phyloP scores from a whole-genome alignment of 2,888 invertebrate species.

The Lypha dubia region DNA sequence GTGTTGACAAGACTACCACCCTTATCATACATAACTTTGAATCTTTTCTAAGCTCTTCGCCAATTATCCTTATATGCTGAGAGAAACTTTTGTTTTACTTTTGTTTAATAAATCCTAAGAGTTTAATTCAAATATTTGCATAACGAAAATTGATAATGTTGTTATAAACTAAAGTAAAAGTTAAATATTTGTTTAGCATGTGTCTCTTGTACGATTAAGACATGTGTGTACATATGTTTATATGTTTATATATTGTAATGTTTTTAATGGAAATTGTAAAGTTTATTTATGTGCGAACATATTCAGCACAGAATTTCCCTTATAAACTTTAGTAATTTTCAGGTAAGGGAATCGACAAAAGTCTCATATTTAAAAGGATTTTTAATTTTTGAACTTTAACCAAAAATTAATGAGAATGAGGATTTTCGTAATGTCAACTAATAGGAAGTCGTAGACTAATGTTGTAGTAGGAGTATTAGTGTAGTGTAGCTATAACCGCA shows the following conservation, averaged over 20 bases:
- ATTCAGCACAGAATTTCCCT: neutral
- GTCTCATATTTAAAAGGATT: too few relatives aligned
- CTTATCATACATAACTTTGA: too few relatives aligned
- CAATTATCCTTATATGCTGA: neutral
- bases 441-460: too few relatives aligned
- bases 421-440: too few relatives aligned
- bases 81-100: neutral
- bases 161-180: slow-evolving; percentile 4
- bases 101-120: slow-evolving; percentile 24
- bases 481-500: too few relatives aligned
- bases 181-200: slow-evolving; percentile 17
- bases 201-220: slow-evolving; percentile 12
- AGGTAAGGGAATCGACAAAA: neutral
- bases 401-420: too few relatives aligned
- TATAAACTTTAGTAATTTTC: neutral
- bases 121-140: slow-evolving; percentile 33
- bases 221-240: neutral
- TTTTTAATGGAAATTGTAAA: neutral
- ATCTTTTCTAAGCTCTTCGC: neutral
- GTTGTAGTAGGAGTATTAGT: too few relatives aligned
- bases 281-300: neutral
- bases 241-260: neutral
- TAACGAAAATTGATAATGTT: slow-evolving; percentile 34
- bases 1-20: neutral
- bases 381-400: too few relatives aligned